Percentiles rank a stretch among this genome's conserved stretches.
These are phyloP conservation scores for Myiozetetes cayanensis DNA, from an alignment of 2,113 vertebrate species.

Conservation along the genomic window DNA sequence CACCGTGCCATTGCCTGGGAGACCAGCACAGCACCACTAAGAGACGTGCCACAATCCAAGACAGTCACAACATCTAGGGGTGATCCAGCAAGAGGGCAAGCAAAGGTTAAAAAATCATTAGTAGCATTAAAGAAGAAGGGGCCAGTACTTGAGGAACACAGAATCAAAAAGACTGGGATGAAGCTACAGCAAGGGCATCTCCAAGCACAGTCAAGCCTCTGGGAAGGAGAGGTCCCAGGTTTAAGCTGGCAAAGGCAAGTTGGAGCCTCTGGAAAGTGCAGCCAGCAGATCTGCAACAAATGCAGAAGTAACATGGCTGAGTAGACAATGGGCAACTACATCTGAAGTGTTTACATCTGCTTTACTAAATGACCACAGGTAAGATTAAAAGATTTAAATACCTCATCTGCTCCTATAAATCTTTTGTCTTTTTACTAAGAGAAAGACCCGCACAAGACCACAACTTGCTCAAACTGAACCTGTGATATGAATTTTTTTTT, in stretches of 20 bases:
- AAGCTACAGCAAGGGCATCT: background rate
- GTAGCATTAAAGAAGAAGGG: background rate
- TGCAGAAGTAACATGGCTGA: accelerated
- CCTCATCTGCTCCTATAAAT: background rate
- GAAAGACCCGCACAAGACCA: background rate
- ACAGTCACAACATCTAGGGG: background rate
- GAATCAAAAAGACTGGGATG: background rate
- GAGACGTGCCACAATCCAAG: background rate
- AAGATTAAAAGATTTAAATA: background rate
- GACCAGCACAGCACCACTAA: accelerated
- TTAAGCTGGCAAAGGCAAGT: background rate
- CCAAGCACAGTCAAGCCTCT: background rate
- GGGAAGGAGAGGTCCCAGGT: background rate
- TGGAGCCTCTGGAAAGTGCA: background rate
- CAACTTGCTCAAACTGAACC: background rate
- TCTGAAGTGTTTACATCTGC: background rate
- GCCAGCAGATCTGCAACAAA: background rate
- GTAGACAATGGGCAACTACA: background rate
- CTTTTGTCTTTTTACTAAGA: background rate
- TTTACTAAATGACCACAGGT: background rate
- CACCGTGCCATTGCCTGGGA: accelerated
- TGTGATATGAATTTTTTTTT: background rate
- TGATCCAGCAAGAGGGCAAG: background rate
- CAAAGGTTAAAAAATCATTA: background rate
- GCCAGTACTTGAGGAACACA: background rate